Base-by-base conservation (phyloP, 2,888 invertebrate genomes). In the Parapristionchus giblindavisi region DNA sequence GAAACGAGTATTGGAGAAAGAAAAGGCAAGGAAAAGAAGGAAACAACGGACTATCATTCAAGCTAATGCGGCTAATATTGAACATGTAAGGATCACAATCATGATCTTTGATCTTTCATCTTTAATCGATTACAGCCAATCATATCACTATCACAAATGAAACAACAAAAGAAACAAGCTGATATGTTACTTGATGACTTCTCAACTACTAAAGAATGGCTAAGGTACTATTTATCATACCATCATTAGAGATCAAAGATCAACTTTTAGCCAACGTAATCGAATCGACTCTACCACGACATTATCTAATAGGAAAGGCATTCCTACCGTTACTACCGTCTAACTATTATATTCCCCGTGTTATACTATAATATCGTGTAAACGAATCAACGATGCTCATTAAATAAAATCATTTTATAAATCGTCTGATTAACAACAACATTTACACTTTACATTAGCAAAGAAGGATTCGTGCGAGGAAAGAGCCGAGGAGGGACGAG, bases 1-100 rank as follows among this genome's bases (percentile, higher is more conserved):
- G 2, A 93, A 93, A 84, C 90, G 92, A 58, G 93, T 93, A 82
- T 88, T 93, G 83, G 93, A 93, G 85, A 91, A 92, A 73, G 92
- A 93, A 1, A 90, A 91, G 63, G 92, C 93, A 85, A 90, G 92
- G 76, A 89, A 89, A 58, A 90, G 91, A 71, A 84, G 87, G 70
- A 88, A 89, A 72, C 88, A 79, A 75, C 84, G 83, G 89, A 90
- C 32, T 87, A 79, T 80, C 60, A 71, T 82, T 87, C 88, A 83
- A 87, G 88, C 75, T 34, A 77, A 77, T 27, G 70, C 80, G 60
- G 72, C 77, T 34, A 77, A 77, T 56, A 78, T 79, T 66, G 71
- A 78, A 73, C 63, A 66, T 48, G 56, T 63, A n/a, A 17, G 36
- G 27, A 8, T 24, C 14, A 43, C 17, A 17, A 60, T 2, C n/a